Percentiles rank a stretch among this genome's conserved stretches.
These are phyloP conservation scores for Dendrolimus punctatus DNA, from an alignment of 1,140 invertebrate species.

Conservation along the genomic window DNA sequence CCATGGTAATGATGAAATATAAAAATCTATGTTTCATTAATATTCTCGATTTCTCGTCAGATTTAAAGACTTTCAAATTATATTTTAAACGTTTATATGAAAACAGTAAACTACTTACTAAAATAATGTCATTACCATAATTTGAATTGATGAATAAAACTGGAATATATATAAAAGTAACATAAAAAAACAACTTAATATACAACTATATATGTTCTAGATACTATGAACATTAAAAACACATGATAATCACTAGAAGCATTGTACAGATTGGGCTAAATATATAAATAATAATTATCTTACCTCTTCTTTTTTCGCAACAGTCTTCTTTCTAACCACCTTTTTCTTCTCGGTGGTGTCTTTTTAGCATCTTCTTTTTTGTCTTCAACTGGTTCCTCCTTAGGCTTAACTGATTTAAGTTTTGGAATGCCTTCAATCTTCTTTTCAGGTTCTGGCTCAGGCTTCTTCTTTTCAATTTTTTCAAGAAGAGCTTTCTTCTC, in stretches of 20 bases:
- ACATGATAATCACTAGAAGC: slow-evolving; percentile 20
- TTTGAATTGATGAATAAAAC: too few species aligned
- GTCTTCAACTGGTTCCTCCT: slow-evolving; percentile 66
- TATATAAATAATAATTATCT: slow-evolving; percentile 28
- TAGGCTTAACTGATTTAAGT: slow-evolving; percentile 68
- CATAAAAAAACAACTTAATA: too few species aligned
- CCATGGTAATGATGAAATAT: too few species aligned
- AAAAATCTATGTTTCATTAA: too few species aligned
- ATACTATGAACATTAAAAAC: not conserved
- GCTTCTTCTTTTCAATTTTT: slow-evolving; percentile 68
- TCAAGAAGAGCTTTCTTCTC: slow-evolving; percentile 69
- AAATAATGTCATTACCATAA: too few species aligned
- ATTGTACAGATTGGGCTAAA: slow-evolving; percentile 25
- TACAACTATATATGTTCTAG: too few species aligned
- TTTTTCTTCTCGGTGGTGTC: slow-evolving; percentile 66
- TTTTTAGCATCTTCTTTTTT: slow-evolving; percentile 56
- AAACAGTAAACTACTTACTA: too few species aligned
- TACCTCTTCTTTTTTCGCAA: slow-evolving; percentile 65
- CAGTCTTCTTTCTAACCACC: slow-evolving; percentile 65
- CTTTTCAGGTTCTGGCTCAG: slow-evolving; percentile 54
- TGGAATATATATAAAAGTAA: too few species aligned
- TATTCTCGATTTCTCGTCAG: too few species aligned
- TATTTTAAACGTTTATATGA: too few species aligned
- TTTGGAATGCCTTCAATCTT: slow-evolving; percentile 72
- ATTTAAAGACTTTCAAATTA: too few species aligned